phyloP scores from a whole-genome alignment of 2,888 invertebrate genomes.

The Epinotia nisella region DNA sequence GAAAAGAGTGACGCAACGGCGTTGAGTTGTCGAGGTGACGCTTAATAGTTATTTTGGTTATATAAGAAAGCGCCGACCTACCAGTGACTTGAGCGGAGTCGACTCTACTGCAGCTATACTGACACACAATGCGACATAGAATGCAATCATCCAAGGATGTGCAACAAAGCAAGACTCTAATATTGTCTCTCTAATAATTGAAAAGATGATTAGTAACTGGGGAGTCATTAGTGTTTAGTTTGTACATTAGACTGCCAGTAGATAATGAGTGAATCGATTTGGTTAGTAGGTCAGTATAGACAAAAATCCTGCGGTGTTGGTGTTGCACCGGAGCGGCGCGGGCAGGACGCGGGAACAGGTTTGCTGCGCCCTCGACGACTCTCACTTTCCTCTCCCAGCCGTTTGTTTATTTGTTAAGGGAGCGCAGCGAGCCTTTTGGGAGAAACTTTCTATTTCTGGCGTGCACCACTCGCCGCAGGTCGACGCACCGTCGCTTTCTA shows the following conservation, averaged over 20 bases:
- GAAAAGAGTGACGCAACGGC: conserved; percentile 68
- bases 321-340: conserved; percentile 42
- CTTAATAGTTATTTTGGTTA: conserved; percentile 78
- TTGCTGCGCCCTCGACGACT: conserved; percentile 68
- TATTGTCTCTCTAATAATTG: conserved; percentile 50
- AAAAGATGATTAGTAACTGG: conserved; percentile 54
- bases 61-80: conserved; percentile 80
- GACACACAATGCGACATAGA: conserved; percentile 21
- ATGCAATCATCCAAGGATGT: neutral
- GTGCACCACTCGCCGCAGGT: conserved; percentile 75
- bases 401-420: conserved; percentile 82
- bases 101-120: conserved; percentile 53
- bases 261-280: conserved; percentile 68
- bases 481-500: conserved; percentile 81
- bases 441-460: conserved; percentile 83
- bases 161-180: conserved; percentile 16
- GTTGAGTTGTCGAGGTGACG: conserved; percentile 74
- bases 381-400: conserved; percentile 79
- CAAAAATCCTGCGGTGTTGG: conserved; percentile 56
- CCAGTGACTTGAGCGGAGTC: conserved; percentile 67
- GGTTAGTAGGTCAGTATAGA: conserved; percentile 73
- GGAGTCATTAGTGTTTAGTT: conserved; percentile 51
- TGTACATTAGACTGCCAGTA: conserved; percentile 51
- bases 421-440: conserved; percentile 72
- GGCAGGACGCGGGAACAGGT: conserved; percentile 68